Evolutionary conservation across 2,113 vertebrate species (phyloP), one percentile per base, ranked within the genome.

Genomic region (Leucopternis melanops): DNA sequence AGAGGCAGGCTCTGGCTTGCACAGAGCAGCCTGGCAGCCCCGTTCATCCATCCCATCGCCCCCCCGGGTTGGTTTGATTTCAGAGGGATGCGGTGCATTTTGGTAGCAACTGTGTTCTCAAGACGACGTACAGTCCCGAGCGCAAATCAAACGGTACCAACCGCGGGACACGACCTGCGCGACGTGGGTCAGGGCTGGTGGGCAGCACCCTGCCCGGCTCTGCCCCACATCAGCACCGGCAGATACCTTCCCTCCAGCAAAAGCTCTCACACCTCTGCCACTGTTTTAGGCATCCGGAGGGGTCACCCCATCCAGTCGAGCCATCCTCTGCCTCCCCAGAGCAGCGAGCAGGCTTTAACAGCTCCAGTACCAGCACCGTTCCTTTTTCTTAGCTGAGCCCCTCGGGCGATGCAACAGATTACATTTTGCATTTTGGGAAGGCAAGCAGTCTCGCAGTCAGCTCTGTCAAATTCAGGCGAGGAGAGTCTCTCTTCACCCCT

Each of bases 131-230:
- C 3, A 25, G 49, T 6, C 32, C 69, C 2, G 8, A 88, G 29
- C 0, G 8, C 49, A 45, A 80, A 61, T 3, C 40, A 18, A 61
- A 52, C 2, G 3, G 11, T 50, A 82, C 5, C 3, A 34, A 11
- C 13, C 49, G 5, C 0, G 0, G 45, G 62, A 47, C 57, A 16
- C 2, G 1, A 50, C 29, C 57, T 6, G 26, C 32, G 10, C 1
- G 7, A 11, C 3, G 1, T 0, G 4, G 38, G 36, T 10, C 31
- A 31, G 4, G 0, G 31, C 55, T 22, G 31, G 40, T 7, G 0
- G 17, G 40, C 59, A 73, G 67, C 67, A 67, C 25, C 36, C 57
- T 49, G 50, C 38, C 62, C 25, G 38, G 21, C 80, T 11, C 65
- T 34, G 26, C 34, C 19, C 69, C 26, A 7, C 62, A 40, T 0